A percentile compares a stretch with the other conserved stretches of the same genome.
Conservation (phyloP, 2,113 vertebrate genomes). For the Limnothrissa miodon region DNA sequence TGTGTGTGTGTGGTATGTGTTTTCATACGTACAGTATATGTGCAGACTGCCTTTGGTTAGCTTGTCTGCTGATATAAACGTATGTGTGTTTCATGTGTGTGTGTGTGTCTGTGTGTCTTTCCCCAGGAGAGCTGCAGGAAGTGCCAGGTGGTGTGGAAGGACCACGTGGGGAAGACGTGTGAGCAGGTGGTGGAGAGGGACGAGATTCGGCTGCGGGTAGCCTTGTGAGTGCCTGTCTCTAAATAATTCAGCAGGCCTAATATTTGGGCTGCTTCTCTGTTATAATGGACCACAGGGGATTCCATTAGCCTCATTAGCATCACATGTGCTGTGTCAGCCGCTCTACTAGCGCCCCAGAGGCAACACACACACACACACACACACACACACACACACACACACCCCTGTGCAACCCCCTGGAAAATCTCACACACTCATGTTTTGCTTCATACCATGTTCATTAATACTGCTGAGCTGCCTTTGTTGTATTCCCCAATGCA, state of each 20-base stretch:
- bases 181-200: constrained; percentile 90
- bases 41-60: neutral
- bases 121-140: constrained; percentile 89
- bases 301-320: constrained; percentile 27
- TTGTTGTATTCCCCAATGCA: neutral
- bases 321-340: constrained; percentile 15
- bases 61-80: neutral
- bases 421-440: constrained; percentile 7
- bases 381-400: constrained; percentile 5
- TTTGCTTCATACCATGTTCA: constrained; percentile 7
- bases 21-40: too few relatives aligned
- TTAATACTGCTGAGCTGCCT: neutral
- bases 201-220: constrained; percentile 90
- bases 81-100: neutral
- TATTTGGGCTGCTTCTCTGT: neutral
- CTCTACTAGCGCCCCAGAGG: neutral
- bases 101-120: constrained; percentile 32
- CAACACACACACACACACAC: neutral
- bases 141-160: constrained; percentile 94
- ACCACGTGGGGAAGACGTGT: constrained; percentile 88
- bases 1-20: too few relatives aligned
- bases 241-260: constrained; percentile 23
- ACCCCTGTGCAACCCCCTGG: neutral
- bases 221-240: constrained; percentile 78
- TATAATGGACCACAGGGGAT: constrained; percentile 5